phyloP scores from a whole-genome alignment of 2,113 vertebrate species.

The Mungos mungo region DNA sequence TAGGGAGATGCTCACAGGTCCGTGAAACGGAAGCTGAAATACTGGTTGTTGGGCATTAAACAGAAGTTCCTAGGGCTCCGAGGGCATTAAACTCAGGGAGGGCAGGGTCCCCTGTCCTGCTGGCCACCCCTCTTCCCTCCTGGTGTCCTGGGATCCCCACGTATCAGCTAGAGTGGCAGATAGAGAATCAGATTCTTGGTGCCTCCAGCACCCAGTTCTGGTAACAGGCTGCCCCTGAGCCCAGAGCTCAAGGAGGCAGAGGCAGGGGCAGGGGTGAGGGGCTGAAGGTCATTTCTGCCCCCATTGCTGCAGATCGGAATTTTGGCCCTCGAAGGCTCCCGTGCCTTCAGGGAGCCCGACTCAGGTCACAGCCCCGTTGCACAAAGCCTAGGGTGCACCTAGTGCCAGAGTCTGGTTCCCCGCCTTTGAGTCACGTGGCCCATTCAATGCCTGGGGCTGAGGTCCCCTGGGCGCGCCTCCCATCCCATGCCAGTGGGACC shows the following conservation, averaged over 20 bases:
- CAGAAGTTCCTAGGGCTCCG: neutral
- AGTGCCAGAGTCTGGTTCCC: neutral
- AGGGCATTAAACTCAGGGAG: fast-evolving
- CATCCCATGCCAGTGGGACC: fast-evolving
- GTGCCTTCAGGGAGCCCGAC: neutral
- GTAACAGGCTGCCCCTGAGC: neutral
- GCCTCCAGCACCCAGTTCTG: fast-evolving
- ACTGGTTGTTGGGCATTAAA: too few relatives aligned
- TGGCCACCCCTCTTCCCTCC: fast-evolving
- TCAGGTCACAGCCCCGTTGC: neutral
- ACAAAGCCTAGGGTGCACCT: fast-evolving
- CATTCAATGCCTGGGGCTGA: neutral
- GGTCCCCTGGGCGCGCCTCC: fast-evolving
- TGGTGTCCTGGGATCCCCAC: neutral
- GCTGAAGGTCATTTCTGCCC: fast-evolving
- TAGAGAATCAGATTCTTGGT: fast-evolving
- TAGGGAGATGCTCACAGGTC: neutral
- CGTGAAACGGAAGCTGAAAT: neutral
- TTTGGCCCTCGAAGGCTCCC: neutral
- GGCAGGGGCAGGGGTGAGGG: neutral
- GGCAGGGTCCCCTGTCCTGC: neutral
- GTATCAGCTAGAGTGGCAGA: too few relatives aligned
- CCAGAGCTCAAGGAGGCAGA: neutral
- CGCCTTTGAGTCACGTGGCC: fast-evolving
- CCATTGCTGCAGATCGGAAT: neutral